Conservation (phyloP, 2,797 vertebrate species). For the Rhinichthys osculus region DNA sequence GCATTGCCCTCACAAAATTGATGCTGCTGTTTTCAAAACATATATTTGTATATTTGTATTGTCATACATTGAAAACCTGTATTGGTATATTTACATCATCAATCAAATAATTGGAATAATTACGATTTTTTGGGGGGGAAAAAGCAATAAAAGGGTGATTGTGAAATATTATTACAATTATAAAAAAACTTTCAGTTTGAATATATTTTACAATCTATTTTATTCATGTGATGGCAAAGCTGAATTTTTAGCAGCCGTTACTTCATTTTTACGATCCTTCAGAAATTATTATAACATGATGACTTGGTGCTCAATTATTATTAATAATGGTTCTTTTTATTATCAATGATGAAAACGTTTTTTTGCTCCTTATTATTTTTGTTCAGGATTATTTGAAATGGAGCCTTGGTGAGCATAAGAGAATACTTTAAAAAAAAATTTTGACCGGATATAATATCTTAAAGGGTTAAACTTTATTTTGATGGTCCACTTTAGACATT, state of each 20-base stretch:
- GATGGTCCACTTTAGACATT: background rate
- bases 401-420: too few species aligned
- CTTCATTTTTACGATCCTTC: background rate
- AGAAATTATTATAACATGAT: background rate
- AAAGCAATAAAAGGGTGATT: too few species aligned
- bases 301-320: background rate
- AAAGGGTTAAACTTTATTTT: too few species aligned
- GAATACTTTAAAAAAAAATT: background rate
- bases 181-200: too few species aligned
- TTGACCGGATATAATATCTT: background rate
- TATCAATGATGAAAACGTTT: background rate
- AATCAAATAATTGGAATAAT: background rate
- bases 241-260: background rate
- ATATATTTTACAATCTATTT: too few species aligned
- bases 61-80: too few species aligned
- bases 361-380: background rate
- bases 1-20: background rate
- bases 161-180: too few species aligned
- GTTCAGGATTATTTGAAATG: too few species aligned
- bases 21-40: background rate
- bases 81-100: background rate
- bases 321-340: background rate
- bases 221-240: background rate
- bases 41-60: background rate
- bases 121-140: too few species aligned